Evolutionary conservation across 2,113 vertebrate species (phyloP).

Genomic region (Hydrochoerus hydrochaeris): DNA sequence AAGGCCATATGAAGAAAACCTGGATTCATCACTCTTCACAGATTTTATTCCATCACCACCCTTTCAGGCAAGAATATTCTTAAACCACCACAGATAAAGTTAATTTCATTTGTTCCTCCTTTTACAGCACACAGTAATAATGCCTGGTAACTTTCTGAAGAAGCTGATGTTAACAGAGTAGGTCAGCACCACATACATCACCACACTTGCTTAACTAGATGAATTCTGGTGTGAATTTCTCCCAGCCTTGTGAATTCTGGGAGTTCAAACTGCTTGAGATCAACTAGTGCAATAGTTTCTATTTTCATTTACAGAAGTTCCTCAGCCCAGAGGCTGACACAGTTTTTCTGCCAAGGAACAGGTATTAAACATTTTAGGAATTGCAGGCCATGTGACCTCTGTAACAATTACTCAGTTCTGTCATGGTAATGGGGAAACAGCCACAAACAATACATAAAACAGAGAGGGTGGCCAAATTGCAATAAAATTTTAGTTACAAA

Average conservation of each 20-base stretch:
- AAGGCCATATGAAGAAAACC: not conserved
- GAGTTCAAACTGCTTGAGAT: not conserved
- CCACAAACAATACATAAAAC: not conserved
- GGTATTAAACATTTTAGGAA: not conserved
- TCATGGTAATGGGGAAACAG: not conserved
- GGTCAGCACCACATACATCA: accelerated
- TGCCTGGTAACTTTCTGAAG: not conserved
- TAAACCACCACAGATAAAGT: not conserved
- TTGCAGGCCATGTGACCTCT: not conserved
- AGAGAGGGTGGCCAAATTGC: not conserved
- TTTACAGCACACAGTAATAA: not conserved
- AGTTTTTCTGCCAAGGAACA: not conserved
- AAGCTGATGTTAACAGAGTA: not conserved
- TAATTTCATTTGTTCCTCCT: not conserved
- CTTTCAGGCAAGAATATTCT: conserved; percentile 7
- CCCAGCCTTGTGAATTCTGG: not conserved
- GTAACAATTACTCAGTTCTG: not conserved
- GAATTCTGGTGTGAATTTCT: not conserved
- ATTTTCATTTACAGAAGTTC: not conserved
- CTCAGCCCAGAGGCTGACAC: not conserved
- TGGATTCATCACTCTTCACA: not conserved
- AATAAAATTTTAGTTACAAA: not conserved
- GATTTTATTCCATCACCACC: not conserved
- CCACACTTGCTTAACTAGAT: not conserved
- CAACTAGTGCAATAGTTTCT: not conserved